Evolutionary conservation across 2,888 invertebrate species (phyloP), one percentile per base, ranked within the genome.

Genomic region (Pyrochroa serraticornis): DNA sequence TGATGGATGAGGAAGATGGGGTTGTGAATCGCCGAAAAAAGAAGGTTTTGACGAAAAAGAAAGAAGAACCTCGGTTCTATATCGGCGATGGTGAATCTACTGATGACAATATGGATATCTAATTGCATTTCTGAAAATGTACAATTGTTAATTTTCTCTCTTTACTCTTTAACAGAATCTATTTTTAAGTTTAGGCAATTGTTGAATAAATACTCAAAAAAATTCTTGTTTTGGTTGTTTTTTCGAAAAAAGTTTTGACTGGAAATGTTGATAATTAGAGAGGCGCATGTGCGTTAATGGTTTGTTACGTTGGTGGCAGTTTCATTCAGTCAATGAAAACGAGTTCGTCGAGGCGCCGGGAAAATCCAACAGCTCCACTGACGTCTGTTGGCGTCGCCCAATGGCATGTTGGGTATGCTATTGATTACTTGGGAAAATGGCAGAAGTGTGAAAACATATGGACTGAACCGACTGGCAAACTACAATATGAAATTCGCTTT

Each of bases 1-100:
- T 97, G 94, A 97, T 97, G 97, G 97, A 97, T 75, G 92, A 94
- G 63, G 86, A 89, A 3, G 92, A 95, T 71, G 95, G 95, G 0
- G 94, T 95, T 5, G 81, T 87, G 8, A 93, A 95, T 78, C 84
- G 89, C 38, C 79, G 82, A 12, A 84, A 83, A 67, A 81, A 81
- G 60, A 83, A 83, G 66, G 71, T 71, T 6, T 70, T 75, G 8
- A 80, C 79, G 54, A 82, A 80, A 49, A 80, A 79, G 58, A 72
- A 68, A 53, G 70, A 68, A n/a, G 72, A 73, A 2, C 62, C 76
- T 9, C 72, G 73, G 8, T 54, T 76, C 7, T 22, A 22, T 22
- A n/a, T 59, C 39, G 67, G 64, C 49, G 78, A 75, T 56, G 79
- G 77, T 2, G 81, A 81, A 67, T 79, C 80, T 0, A 77, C 80